Evolutionary conservation across 2,888 invertebrate genomes (phyloP), one percentile per base, ranked within the genome.

Genomic region (Pseudoips prasinana): DNA sequence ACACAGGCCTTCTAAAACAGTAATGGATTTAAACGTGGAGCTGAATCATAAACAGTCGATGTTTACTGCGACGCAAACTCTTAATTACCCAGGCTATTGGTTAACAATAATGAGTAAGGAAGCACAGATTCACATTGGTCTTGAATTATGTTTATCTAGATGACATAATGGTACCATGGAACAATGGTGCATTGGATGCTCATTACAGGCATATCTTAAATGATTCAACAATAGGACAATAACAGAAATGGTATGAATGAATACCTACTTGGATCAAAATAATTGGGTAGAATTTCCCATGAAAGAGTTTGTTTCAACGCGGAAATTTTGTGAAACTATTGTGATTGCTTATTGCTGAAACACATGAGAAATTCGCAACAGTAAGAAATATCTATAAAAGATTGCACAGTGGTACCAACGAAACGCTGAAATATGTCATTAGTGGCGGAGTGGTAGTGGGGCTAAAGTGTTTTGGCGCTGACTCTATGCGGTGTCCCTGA

Each of bases 401-500:
- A 14, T 14, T 14, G 2, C 14, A 5, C 14, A 14, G 14, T 14
- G 14, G 5, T 14, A 14, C 14, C n/a, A 14, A 5, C 5, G 14
- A 5, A 14, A 3, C 5, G 14, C 3, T n/a, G n/a, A n/a, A n/a
- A n/a, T n/a, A n/a, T 14, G 14, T 14, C 14, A 14, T 14, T 14
- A 14, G 14, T 5, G 14, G 14, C 14, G 14, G 2, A 14, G 14
- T 14, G 14, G 14, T 14, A 14, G 14, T 14, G 14, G 14, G 14
- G 14, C 14, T 14, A 14, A 52, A 58, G 53, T 59, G 56, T 61
- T 70, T 68, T 72, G 66, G 67, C 64, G 55, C 59, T 58, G 52
- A 44, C 59, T 51, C 56, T 58, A 64, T 69, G 73, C 73, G 51
- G 68, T 65, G 72, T 66, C 76, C 75, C 52, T 75, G 76, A 73